These are phyloP conservation scores for Pomatostomus ruficeps DNA, from an alignment of 2,113 vertebrate genomes.

Conservation along the genomic window DNA sequence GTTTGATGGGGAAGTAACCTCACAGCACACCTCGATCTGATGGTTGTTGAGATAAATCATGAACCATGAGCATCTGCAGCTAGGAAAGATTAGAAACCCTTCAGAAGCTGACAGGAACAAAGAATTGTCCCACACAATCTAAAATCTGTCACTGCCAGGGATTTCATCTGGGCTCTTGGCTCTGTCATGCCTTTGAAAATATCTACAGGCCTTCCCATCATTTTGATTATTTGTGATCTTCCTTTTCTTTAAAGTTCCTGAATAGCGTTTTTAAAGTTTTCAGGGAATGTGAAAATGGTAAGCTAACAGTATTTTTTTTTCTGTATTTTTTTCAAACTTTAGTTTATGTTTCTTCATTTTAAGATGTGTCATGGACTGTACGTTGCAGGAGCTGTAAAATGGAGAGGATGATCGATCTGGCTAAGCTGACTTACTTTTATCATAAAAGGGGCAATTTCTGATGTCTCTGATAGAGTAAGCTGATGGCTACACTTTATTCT, in stretches of 20 bases:
- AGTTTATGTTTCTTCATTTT: not conserved
- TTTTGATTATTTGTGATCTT: conserved; percentile 13
- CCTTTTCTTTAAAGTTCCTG: conserved; percentile 22
- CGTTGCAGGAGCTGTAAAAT: not conserved
- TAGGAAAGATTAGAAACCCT: not conserved
- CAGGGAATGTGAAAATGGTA: not conserved
- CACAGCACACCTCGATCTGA: not conserved
- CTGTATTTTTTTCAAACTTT: not conserved
- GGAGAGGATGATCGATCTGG: not conserved
- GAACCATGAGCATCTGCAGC: not conserved
- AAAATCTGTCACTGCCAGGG: not conserved
- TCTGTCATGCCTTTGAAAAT: not conserved
- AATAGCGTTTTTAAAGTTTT: not conserved
- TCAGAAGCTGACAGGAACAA: not conserved
- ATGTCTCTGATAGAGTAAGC: not conserved
- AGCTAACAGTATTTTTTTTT: not conserved
- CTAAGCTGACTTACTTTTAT: conserved; percentile 2
- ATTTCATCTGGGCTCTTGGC: not conserved
- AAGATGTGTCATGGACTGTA: not conserved
- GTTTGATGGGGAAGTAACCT: not conserved
- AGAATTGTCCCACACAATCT: not conserved
- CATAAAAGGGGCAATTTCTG: conserved; percentile 9
- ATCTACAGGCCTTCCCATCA: conserved; percentile 16
- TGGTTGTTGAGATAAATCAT: not conserved
- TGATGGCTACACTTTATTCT: not conserved